Conservation (phyloP, 2,888 invertebrate genomes). For the Entomobrya multifasciata region DNA sequence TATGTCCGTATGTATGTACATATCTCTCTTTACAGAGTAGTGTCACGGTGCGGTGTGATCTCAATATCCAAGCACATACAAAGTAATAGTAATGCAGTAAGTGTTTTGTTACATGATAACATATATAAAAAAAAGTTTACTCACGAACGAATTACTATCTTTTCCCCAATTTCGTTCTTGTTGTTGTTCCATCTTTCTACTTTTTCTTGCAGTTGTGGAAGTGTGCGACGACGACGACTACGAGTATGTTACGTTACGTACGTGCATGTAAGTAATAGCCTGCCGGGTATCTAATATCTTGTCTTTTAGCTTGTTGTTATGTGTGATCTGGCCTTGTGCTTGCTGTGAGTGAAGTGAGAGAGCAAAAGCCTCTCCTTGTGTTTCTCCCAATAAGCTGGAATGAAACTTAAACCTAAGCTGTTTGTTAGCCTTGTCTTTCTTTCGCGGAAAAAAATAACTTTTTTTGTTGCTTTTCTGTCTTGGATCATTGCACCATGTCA, state of each 20-base stretch:
- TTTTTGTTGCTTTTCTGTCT: neutral
- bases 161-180: conserved; percentile 6
- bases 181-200: neutral
- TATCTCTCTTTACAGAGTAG: neutral
- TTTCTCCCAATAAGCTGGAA: conserved; percentile 47
- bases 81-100: neutral
- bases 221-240: neutral
- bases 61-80: neutral
- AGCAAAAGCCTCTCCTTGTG: neutral
- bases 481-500: conserved; percentile 36
- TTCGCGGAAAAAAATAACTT: conserved; percentile 16
- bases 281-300: conserved; percentile 24
- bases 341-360: conserved; percentile 20
- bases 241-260: neutral
- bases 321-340: conserved; percentile 1
- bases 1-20: neutral
- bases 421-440: conserved; percentile 15
- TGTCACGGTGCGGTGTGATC: conserved; percentile 13
- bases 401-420: conserved; percentile 39
- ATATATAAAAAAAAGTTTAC: conserved; percentile 28
- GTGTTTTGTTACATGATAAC: conserved; percentile 21
- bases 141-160: conserved; percentile 13
- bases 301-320: conserved; percentile 28
- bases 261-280: conserved; percentile 27
- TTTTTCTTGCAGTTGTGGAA: neutral